Evolutionary conservation across 2,888 invertebrate genomes (phyloP), one percentile per base, ranked within the genome.

Genomic region (Sesia bembeciformis): DNA sequence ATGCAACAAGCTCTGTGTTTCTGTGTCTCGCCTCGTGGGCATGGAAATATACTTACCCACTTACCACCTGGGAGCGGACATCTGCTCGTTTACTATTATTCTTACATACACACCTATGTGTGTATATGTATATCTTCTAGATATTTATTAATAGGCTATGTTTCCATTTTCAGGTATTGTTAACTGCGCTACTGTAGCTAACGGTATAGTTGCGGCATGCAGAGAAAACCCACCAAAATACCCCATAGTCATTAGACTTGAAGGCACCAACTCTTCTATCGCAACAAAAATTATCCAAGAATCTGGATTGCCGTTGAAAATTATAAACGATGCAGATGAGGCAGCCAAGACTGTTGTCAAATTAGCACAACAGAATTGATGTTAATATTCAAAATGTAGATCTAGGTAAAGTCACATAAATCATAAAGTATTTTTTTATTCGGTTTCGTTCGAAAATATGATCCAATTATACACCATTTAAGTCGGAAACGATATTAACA

Each of bases 161-260:
- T 54, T 54, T 54, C 52, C 55, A 75, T 68, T 77, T 68, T 38
- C 64, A 87, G 98, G 99, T 55, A 99, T 99, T 75, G 99, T 99
- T 0, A 98, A 99, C 85, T 99, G 99, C 85, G 96, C 94, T 4
- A 98, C 96, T 0, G 96, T 99, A 67, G 99, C 99, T 0, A 96
- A 95, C 70, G 99, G 99, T 49, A 96, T 99, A 64, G 94, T 98
- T 4, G 93, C 94, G 57, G 98, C 99, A 3, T 94, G 95, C 63
- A 94, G 93, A 76, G 93, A 93, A 54, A 92, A 95, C 58, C 91
- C 94, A 50, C 90, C 98, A 0, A 92, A 93, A 68, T 92, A 98
- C 57, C 99, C 99, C 0, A 88, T 99, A 50, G 93, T 99, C 55
- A 97, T 99, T 49, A 92, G 99, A 67, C 86, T 99, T 56, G 98